Evolutionary conservation across 1,140 invertebrate species (phyloP).

Genomic region (Anagrus nilaparvatae): DNA sequence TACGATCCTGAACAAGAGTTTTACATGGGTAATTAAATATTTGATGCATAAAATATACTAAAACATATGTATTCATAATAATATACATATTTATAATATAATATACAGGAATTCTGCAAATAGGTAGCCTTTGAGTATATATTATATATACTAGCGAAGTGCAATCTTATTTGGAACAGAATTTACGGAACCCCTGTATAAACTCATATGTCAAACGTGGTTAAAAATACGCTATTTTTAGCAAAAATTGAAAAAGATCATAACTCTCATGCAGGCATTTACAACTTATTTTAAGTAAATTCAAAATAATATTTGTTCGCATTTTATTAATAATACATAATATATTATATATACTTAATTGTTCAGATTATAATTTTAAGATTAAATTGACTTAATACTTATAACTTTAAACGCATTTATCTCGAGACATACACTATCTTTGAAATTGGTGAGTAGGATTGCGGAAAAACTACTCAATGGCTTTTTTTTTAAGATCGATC

Average conservation of each 20-base stretch:
- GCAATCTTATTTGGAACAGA: too few species aligned
- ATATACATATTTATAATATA: not conserved
- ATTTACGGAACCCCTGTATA: too few species aligned
- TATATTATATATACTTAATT: not conserved
- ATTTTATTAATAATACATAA: not conserved
- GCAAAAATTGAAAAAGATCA: not conserved
- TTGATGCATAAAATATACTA: not conserved
- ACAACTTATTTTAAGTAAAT: not conserved
- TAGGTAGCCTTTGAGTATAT: not conserved
- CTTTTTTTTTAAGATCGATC: too few species aligned
- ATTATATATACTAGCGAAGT: not conserved
- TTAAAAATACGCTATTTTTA: not conserved
- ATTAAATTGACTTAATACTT: too few species aligned
- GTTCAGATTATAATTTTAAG: too few species aligned
- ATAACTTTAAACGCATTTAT: too few species aligned
- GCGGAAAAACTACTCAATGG: too few species aligned
- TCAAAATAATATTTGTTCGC: not conserved
- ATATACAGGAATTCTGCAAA: not conserved
- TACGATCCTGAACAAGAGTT: too few species aligned
- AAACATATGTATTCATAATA: not conserved
- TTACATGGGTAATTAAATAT: too few species aligned
- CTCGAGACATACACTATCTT: too few species aligned
- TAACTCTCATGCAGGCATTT: not conserved
- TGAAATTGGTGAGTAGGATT: too few species aligned
- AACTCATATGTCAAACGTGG: not conserved